Conservation (phyloP, 92 coral and sea anemone genomes). For the Desmophyllum pertusum region DNA sequence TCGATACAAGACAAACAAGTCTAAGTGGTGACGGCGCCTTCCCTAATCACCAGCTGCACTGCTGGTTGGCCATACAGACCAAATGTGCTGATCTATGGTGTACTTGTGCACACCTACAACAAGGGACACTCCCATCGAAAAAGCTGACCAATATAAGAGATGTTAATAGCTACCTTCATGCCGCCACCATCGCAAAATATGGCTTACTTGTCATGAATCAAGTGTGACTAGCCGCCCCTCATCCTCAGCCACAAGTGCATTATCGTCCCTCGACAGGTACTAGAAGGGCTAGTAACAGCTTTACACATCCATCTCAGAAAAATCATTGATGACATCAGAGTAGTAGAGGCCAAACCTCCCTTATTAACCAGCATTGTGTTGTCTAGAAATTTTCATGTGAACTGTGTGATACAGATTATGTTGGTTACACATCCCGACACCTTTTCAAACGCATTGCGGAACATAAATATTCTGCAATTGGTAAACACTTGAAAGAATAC, state of each 20-base stretch:
- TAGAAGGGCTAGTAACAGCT: slow-evolving; percentile 60
- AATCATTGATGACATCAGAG: too few relatives aligned
- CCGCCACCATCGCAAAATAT: slow-evolving; percentile 50
- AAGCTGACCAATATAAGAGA: slow-evolving; percentile 47
- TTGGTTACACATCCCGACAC: too few relatives aligned
- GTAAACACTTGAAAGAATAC: too few relatives aligned
- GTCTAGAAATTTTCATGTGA: too few relatives aligned
- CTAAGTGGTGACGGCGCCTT: not conserved
- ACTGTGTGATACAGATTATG: too few relatives aligned
- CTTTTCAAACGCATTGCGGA: too few relatives aligned
- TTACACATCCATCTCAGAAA: slow-evolving; percentile 55
- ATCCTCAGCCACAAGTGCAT: slow-evolving; percentile 51
- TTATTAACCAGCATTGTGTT: too few relatives aligned
- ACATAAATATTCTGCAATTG: too few relatives aligned
- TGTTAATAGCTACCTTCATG: slow-evolving; percentile 53
- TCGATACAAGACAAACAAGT: slow-evolving; percentile 1
- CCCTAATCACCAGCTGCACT: not conserved
- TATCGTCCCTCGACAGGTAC: slow-evolving; percentile 52
- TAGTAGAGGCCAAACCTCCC: too few relatives aligned
- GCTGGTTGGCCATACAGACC: not conserved
- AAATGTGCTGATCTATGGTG: slow-evolving; percentile 31
- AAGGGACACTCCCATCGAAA: slow-evolving; percentile 53
- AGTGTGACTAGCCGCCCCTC: slow-evolving; percentile 48
- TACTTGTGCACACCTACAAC: slow-evolving; percentile 49
- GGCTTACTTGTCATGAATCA: slow-evolving; percentile 63